phyloP scores from a whole-genome alignment of 2,797 vertebrate genomes.

The Cheirogaleus major region DNA sequence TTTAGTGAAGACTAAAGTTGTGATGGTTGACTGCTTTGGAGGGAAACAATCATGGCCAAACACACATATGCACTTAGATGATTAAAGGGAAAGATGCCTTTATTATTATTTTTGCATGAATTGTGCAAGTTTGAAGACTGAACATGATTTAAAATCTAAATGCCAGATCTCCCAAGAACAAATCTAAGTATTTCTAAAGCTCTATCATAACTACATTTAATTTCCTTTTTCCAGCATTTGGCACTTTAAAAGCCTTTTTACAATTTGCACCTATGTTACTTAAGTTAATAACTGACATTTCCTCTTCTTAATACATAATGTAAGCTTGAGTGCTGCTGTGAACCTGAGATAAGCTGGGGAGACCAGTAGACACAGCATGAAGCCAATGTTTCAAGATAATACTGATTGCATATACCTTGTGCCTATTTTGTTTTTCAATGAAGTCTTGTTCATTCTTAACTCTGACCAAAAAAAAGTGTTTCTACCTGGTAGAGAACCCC shows the following conservation, averaged over 20 bases:
- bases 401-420: conserved; percentile 65
- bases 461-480: conserved; percentile 76
- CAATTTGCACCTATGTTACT: conserved; percentile 75
- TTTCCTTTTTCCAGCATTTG: conserved; percentile 60
- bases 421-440: conserved; percentile 79
- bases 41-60: background rate
- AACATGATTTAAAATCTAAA: conserved; percentile 73
- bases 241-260: conserved; percentile 77
- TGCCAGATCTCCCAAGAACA: conserved; percentile 71
- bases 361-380: conserved; percentile 68
- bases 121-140: conserved; percentile 9
- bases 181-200: conserved; percentile 70
- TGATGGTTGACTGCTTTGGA: background rate
- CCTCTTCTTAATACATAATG: conserved; percentile 74
- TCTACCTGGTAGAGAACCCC: conserved; percentile 71
- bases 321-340: conserved; percentile 68
- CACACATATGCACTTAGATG: background rate
- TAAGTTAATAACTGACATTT: conserved; percentile 83
- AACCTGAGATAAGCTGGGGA: conserved; percentile 75
- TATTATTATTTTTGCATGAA: conserved; percentile 53
- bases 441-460: conserved; percentile 77
- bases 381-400: conserved; percentile 73
- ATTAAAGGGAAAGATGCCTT: background rate
- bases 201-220: conserved; percentile 78
- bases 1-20: background rate